Evolutionary conservation across 2,888 invertebrate species (phyloP).

Genomic region (Eupithecia tripunctaria): DNA sequence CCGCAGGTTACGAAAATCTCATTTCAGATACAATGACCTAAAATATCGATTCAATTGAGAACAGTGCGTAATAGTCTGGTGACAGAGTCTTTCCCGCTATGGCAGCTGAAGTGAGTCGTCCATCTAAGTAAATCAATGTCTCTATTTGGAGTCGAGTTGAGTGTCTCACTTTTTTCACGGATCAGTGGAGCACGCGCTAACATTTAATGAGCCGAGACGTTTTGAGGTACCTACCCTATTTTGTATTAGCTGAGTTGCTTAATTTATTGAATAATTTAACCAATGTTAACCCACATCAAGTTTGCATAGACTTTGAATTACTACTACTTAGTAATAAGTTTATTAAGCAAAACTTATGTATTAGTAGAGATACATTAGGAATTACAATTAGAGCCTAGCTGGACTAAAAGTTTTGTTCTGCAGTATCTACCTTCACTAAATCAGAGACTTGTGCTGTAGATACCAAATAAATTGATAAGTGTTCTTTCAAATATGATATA

Average conservation of each 20-base stretch:
- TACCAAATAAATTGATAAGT: not conserved
- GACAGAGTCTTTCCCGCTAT: conserved; percentile 26
- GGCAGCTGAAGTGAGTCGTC: conserved; percentile 32
- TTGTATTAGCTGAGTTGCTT: conserved; percentile 37
- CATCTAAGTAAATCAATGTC: conserved; percentile 56
- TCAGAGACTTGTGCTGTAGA: not conserved
- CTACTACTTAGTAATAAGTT: not conserved
- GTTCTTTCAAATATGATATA: not conserved
- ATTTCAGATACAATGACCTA: conserved; percentile 39
- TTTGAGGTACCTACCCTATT: conserved; percentile 47
- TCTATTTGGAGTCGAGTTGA: conserved; percentile 58
- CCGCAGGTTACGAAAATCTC: conserved; percentile 43
- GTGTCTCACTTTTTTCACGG: conserved; percentile 57
- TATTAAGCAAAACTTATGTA: not conserved
- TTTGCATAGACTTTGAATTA: not conserved
- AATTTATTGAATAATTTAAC: conserved; percentile 38
- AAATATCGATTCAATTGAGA: conserved; percentile 8
- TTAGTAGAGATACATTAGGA: not conserved
- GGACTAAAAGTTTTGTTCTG: not conserved
- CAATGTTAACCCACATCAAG: conserved; percentile 15
- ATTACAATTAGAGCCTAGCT: not conserved
- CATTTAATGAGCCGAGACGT: conserved; percentile 63
- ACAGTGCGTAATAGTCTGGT: conserved; percentile 24
- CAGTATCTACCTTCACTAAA: not conserved
- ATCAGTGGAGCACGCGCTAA: conserved; percentile 58